Conservation (phyloP, 92 coral and sea anemone species). For the Meandrina meandrites region DNA sequence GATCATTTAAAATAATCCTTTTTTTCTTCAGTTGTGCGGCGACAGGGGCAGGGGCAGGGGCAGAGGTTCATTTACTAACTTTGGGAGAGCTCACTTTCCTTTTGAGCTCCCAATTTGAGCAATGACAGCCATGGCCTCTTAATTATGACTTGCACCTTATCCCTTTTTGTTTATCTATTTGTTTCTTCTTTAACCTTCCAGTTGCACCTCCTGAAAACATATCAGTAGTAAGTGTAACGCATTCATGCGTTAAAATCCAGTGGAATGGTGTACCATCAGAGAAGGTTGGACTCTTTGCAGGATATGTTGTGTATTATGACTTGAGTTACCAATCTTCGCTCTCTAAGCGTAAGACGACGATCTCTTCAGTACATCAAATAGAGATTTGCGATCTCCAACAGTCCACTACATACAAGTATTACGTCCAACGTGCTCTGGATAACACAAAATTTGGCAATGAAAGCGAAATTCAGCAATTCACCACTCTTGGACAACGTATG, state of each 20-base stretch:
- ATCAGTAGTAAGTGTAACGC: not conserved
- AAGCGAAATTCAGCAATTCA: conserved; percentile 8
- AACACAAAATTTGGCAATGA: not conserved
- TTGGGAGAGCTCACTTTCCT: too few relatives aligned
- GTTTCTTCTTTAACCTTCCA: not conserved
- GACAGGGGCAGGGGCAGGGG: too few relatives aligned
- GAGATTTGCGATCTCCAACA: conserved; percentile 14
- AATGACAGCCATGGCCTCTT: too few relatives aligned
- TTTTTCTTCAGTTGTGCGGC: too few relatives aligned
- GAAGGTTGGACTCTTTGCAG: not conserved
- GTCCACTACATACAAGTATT: conserved; percentile 1
- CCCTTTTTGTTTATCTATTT: not conserved
- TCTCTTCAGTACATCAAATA: not conserved
- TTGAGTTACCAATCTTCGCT: not conserved
- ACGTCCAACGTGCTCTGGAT: not conserved
- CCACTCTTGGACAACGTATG: not conserved
- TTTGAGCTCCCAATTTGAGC: too few relatives aligned
- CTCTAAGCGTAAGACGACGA: not conserved
- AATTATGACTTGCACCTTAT: too few relatives aligned
- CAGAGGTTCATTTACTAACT: too few relatives aligned
- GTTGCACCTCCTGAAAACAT: conserved; percentile 9
- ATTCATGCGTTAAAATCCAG: conserved; percentile 10
- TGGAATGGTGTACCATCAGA: conserved; percentile 14
- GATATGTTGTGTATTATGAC: not conserved
- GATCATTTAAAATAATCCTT: not conserved